Conservation (phyloP, 1,140 invertebrate genomes). For the Paraescarpia echinospica region DNA sequence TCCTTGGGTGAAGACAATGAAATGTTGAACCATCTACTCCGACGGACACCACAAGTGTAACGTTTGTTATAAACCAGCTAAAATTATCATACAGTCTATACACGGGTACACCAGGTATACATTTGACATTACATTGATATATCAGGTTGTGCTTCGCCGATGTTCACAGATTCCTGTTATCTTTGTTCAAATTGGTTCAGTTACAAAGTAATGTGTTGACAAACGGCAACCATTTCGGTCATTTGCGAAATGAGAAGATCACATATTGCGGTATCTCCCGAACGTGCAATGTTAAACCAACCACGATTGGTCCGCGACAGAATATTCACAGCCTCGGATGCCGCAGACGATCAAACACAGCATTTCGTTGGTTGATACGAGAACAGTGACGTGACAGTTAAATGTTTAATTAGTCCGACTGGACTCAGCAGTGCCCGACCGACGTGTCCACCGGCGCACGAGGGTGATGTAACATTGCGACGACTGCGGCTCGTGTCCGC, state of each 20-base stretch:
- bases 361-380: background rate
- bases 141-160: background rate
- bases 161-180: too few relatives aligned
- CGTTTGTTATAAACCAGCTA: too few relatives aligned
- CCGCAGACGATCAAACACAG: background rate
- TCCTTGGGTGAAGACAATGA: background rate
- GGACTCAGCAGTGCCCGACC: background rate
- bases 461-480: background rate
- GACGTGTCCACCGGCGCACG: too few relatives aligned
- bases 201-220: background rate
- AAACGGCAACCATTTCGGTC: background rate
- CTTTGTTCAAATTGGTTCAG: too few relatives aligned
- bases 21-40: background rate
- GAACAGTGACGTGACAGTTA: background rate
- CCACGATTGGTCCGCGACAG: background rate
- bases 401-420: background rate
- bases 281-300: background rate
- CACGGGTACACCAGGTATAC: too few relatives aligned
- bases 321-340: background rate
- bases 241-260: background rate
- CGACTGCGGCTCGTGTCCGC: too few relatives aligned
- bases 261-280: background rate
- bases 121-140: background rate
- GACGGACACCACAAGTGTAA: too few relatives aligned
- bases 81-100: too few relatives aligned